Base-by-base conservation (phyloP, 2,888 invertebrate species). In the Patella ulyssiponensis region DNA sequence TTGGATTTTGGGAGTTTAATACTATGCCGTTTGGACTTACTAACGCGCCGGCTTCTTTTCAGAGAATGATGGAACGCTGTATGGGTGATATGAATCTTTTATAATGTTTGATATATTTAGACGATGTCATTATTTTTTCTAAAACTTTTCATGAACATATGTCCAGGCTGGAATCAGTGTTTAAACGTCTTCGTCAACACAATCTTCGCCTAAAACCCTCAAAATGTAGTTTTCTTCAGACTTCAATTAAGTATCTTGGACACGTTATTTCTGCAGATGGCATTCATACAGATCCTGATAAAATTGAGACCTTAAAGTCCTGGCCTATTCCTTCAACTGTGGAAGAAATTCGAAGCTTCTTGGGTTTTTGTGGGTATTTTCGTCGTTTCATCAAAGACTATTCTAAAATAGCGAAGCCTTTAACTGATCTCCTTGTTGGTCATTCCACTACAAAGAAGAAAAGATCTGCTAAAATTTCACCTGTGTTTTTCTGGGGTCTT, bases 91-190 rank as follows among this genome's bases (percentile, higher is more conserved):
- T 85, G 17, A 79, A 82, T 33, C 79, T 44, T 44, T 44, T 44
- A 44, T 9, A 71, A 70, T 76, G 80, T 4, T 54, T 84, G 14
- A 78, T 80, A 27, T 85, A 86, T 69, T 74, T 83, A 4, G 85
- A 85, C 76, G 85, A 85, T 75, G 79, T 84, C 17, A 64, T 83
- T 15, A 73, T 82, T 14, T 83, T 83, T 70, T 78, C 76, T 23
- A 52, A 71, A 4, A 74, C 74, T 17, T 80, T 84, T 76, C 76
- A 81, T 4, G 79, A 78, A 53, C 83, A 83, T 72, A 72, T 80
- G 14, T 17, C 77, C 64, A 79, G 80, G 56, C 33, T 84, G 2
- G 44, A 75, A 44, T 52, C 73, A 23, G 80, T 84, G 14, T 82
- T 85, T 69, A 23, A 77, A 27, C 58, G 79, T 54, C 72, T 83